Percentiles rank a stretch among this genome's conserved stretches.
Conservation (phyloP, 2,797 vertebrate species). For the Morelia viridis region DNA sequence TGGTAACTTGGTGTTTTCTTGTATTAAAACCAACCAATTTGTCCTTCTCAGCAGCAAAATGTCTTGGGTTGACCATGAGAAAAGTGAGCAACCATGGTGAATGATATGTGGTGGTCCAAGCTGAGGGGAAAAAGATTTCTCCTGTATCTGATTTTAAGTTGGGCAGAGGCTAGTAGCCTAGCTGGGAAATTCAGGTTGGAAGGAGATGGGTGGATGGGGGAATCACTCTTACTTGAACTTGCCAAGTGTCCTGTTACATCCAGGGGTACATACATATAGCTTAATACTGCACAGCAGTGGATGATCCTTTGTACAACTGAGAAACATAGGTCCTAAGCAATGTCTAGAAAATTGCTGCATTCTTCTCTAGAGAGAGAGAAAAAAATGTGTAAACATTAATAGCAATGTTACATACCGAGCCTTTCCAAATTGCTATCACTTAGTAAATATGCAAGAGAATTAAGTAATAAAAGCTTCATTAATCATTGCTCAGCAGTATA, state of each 20-base stretch:
- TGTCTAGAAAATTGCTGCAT: conserved; percentile 11
- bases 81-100: not conserved
- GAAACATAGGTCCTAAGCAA: not conserved
- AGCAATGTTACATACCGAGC: not conserved
- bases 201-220: not conserved
- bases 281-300: not conserved
- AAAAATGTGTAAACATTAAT: conserved; percentile 16
- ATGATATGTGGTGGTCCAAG: not conserved
- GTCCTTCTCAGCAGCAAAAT: not conserved
- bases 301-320: not conserved
- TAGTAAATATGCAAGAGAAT: conserved; percentile 23
- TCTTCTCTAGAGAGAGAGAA: conserved; percentile 14
- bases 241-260: not conserved
- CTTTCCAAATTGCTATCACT: conserved; percentile 37
- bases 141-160: not conserved
- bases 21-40: not conserved
- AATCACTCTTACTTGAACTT: not conserved
- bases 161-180: not conserved
- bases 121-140: not conserved
- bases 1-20: not conserved
- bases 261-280: not conserved
- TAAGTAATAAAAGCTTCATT: conserved; percentile 36
- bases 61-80: not conserved
- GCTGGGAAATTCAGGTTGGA: not conserved
- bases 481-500: conserved; percentile 15